Base-by-base conservation (phyloP, 2,797 vertebrate genomes). In the Liasis olivaceus region DNA sequence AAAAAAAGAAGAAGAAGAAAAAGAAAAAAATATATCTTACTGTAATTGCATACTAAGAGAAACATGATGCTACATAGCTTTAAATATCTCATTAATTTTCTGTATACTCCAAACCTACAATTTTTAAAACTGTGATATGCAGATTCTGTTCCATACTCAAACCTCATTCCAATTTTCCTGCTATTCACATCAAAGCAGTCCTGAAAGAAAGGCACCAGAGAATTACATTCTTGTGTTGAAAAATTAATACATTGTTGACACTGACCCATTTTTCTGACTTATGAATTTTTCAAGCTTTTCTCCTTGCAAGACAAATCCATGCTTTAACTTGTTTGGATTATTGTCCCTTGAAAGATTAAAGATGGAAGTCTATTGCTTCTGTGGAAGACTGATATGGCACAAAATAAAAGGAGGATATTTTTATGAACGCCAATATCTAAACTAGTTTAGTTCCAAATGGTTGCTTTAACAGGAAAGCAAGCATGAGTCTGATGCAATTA, bases 191-290 rank as follows among this genome's bases (percentile, higher is more conserved):
- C 97, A 98, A 98, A 98, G 95, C 47, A 36, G 90, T 94, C 63
- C 94, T 94, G 89, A 92, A 96, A 95, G 94, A 66, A 91, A 24
- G 93, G 47, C 93, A 85, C 85, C 94, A 31, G 89, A 95, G 93
- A 97, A 96, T 95, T 96, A 92, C 93, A 95, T 97, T 97, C 93
- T 94, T 96, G 51, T 96, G 92, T 94, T 98, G 96, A 97, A 98
- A 98, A 97, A 97, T 97, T 97, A 97, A 98, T 97, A 94, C 77
- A 93, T 96, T 90, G 69, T 96, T 98, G 96, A 96, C 96, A 96
- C 94, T 97, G 97, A 98, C 97, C 97, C 91, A 97, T 96, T 97
- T 98, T 97, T 91, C 93, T 87, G 24, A 72, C 96, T 96, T 96
- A 97, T 96, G 93, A 96, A 96, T 97, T 96, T 97, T 97, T 96